These are phyloP conservation scores for Acomys russatus DNA, from an alignment of 2,797 vertebrate genomes.

Conservation along the genomic window DNA sequence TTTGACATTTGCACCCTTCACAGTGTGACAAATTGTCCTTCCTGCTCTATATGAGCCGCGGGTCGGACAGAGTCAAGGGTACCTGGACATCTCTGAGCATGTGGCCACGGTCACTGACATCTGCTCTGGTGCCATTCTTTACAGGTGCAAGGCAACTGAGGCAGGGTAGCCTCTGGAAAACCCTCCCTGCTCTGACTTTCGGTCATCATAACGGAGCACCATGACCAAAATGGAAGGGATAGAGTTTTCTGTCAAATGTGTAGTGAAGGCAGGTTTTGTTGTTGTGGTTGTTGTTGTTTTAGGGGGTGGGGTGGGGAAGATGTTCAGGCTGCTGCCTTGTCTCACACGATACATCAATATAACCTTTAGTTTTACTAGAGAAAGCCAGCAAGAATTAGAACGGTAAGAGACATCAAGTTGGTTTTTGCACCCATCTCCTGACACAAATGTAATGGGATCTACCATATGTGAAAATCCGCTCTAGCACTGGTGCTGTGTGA, in stretches of 20 bases:
- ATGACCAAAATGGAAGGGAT: neutral
- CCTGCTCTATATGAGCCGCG: neutral
- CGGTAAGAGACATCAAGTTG: neutral
- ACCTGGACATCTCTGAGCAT: neutral
- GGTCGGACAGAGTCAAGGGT: constrained; percentile 26
- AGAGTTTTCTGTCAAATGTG: neutral
- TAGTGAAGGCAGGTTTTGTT: neutral
- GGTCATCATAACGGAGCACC: neutral
- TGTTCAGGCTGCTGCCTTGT: neutral
- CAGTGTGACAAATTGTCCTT: neutral
- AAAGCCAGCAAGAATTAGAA: neutral
- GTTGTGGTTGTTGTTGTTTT: too few species aligned
- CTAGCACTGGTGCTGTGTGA: neutral
- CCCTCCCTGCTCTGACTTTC: neutral
- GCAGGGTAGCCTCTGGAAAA: neutral
- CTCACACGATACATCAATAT: neutral
- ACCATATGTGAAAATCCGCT: neutral
- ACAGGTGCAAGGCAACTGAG: neutral
- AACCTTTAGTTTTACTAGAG: neutral
- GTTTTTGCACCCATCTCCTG: neutral
- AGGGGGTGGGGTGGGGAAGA: neutral
- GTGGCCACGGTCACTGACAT: neutral
- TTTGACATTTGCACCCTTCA: constrained; percentile 12
- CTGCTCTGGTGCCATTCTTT: constrained; percentile 8
- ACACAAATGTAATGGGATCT: neutral